Evolutionary conservation across 2,888 invertebrate species (phyloP), one percentile per base, ranked within the genome.

Genomic region (Xestoiulus laeticollis): DNA sequence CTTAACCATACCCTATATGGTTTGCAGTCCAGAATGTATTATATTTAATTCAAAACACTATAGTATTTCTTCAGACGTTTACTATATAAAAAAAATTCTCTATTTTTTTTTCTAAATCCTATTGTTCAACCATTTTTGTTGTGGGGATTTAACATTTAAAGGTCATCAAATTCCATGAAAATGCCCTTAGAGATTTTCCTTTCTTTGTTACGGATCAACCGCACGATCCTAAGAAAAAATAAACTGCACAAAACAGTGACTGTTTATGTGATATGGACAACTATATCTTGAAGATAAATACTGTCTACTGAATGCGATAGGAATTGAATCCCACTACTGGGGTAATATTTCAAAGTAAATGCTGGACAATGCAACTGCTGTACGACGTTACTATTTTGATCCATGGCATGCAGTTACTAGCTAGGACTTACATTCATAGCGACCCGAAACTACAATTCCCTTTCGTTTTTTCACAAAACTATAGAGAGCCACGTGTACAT

Each of bases 281-380:
- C 68, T 68, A 68, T 59, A 19, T 68, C 68, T 26, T 68, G 30
- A 14, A 78, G 30, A 12, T 26, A 68, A 22, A 68, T 78, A 38
- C 38, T 38, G 38, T 38, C 5, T 38, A 38, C 38, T 38, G 5
- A 5, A 78, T 32, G 78, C 30, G 30, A 78, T 78, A 78, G 78
- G 14, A 78, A 78, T 78, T 78, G 78, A 68, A 68, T 78, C 30
- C 78, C 78, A 30, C 78, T 78, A 26, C 30, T 78, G 30, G 16
- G 30, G 26, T 78, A 78, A 78, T 78, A 78, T 78, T 78, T 78
- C 78, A 78, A 78, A 78, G 30, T 78, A 16, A 78, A 30, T 30
- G 30, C 30, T 78, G 78, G 78, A 30, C 78, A 78, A 78, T 22
- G 30, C 30, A 30, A 78, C 26, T 78, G 8, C 38, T 38, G 6